Conservation (phyloP, 2,888 invertebrate species). For the Sacculina carcini region DNA sequence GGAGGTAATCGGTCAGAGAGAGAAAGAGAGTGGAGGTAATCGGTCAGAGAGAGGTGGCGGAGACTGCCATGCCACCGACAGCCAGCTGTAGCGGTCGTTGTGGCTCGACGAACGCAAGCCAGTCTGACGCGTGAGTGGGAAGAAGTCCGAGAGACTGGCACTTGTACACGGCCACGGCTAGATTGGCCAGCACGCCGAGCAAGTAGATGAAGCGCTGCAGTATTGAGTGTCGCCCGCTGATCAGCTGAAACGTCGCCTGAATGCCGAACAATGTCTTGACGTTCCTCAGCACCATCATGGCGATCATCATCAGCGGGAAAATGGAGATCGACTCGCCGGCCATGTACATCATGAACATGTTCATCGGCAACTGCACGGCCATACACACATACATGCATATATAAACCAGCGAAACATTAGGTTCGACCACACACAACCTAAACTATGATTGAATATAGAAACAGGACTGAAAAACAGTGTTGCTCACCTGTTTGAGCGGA, state of each 20-base stretch:
- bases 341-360: conserved; percentile 99
- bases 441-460: background rate
- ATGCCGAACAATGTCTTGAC: conserved; percentile 81
- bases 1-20: background rate
- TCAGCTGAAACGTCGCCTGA: conserved; percentile 18
- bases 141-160: conserved; percentile 92
- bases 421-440: too few species aligned
- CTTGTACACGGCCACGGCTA: conserved; percentile 76
- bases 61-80: conserved; percentile 12
- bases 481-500: conserved; percentile 59
- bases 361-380: conserved; percentile 92
- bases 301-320: conserved; percentile 99
- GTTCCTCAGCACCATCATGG: conserved; percentile 89
- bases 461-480: background rate
- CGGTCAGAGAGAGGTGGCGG: too few species aligned
- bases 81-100: conserved; percentile 11
- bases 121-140: conserved; percentile 90
- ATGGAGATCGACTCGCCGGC: conserved; percentile 97
- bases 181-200: conserved; percentile 73
- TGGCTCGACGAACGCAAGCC: conserved; percentile 89
- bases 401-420: too few species aligned
- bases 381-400: conserved; percentile 8
- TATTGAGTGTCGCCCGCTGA: conserved; percentile 12
- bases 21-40: background rate
- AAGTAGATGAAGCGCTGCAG: conserved; percentile 55